Evolutionary conservation across 1,140 invertebrate genomes (phyloP).

Genomic region (Zaprionus capensis): DNA sequence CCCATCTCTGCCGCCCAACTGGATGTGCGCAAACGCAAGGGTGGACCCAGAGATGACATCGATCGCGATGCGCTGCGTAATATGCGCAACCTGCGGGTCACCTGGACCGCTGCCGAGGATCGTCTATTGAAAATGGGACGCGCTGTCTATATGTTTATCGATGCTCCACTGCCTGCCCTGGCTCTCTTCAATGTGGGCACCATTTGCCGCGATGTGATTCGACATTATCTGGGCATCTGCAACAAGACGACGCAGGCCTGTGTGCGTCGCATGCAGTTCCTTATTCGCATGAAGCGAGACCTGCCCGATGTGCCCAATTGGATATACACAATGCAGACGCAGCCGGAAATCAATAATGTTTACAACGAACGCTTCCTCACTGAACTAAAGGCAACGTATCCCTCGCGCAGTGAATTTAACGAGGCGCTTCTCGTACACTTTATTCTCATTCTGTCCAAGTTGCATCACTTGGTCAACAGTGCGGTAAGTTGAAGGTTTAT

Average conservation of each 20-base stretch:
- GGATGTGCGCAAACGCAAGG: conserved; percentile 55
- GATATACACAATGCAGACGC: conserved; percentile 74
- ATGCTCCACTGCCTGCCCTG: conserved; percentile 85
- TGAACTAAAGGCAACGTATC: conserved; percentile 62
- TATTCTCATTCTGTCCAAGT: conserved; percentile 58
- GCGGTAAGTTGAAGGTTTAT: conserved; percentile 43
- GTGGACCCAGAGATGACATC: conserved; percentile 86
- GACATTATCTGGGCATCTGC: conserved; percentile 85
- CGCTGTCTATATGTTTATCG: conserved; percentile 88
- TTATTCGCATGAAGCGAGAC: conserved; percentile 66
- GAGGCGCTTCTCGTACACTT: conserved; percentile 68
- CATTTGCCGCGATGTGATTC: conserved; percentile 87
- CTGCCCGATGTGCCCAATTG: conserved; percentile 69
- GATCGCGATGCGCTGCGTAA: conserved; percentile 88
- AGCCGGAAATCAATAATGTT: conserved; percentile 45
- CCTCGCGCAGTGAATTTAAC: conserved; percentile 50
- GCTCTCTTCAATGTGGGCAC: conserved; percentile 74
- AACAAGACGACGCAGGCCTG: conserved; percentile 90
- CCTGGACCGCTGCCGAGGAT: conserved; percentile 88
- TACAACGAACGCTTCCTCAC: conserved; percentile 70
- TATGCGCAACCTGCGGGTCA: conserved; percentile 88
- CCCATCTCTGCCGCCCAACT: background rate
- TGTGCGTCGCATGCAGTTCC: conserved; percentile 86
- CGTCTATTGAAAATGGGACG: conserved; percentile 88
- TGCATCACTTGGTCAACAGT: conserved; percentile 57